These are phyloP conservation scores for Toxotes chatareus DNA, from an alignment of 2,113 vertebrate species.

Conservation along the genomic window DNA sequence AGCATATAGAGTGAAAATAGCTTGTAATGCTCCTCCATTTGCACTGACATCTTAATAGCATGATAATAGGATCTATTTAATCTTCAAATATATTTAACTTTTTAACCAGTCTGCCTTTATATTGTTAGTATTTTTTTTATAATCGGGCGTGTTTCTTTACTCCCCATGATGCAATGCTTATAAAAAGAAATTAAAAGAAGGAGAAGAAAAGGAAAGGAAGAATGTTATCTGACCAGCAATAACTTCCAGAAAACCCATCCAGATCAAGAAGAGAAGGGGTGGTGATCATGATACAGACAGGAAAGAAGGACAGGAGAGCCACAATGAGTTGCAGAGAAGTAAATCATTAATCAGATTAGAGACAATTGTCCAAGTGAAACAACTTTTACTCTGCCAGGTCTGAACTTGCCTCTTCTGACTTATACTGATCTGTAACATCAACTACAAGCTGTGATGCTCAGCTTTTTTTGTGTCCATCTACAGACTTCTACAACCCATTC, in stretches of 20 bases:
- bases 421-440: slow-evolving; percentile 18
- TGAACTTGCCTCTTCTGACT: background rate
- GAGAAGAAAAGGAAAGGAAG: background rate
- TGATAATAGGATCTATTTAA: too few species aligned
- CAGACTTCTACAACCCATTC: background rate
- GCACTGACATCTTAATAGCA: too few species aligned
- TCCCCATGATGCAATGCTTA: background rate
- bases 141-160: background rate
- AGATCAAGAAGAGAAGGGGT: background rate
- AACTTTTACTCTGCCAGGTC: background rate
- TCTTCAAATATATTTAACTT: background rate
- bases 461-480: background rate
- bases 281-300: background rate
- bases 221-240: background rate
- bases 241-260: background rate
- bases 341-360: background rate
- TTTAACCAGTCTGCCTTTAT: background rate
- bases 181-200: background rate
- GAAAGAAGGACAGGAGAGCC: background rate
- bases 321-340: slow-evolving; percentile 11
- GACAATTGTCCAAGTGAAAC: background rate
- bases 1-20: background rate
- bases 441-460: slow-evolving; percentile 2
- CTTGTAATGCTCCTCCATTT: background rate
- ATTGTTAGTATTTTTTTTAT: background rate